Percentiles rank a stretch among this genome's conserved stretches.
Evolutionary conservation across 2,797 vertebrate species (phyloP).

Genomic region (Acomys russatus): DNA sequence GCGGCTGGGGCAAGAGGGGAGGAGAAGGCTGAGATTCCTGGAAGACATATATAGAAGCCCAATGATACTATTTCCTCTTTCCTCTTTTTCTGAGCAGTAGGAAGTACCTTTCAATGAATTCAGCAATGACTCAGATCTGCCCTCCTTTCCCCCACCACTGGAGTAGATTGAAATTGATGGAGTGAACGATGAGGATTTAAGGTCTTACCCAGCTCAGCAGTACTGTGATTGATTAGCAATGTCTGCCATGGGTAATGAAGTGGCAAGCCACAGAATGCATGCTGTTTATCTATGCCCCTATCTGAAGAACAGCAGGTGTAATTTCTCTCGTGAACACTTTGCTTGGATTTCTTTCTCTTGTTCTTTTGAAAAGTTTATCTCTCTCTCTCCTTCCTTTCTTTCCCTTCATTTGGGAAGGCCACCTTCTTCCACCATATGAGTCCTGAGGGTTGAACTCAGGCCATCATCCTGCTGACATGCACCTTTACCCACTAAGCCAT

Average conservation of each 20-base stretch:
- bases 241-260: conserved; percentile 25
- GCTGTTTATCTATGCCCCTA: not conserved
- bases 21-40: not conserved
- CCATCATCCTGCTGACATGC: not conserved
- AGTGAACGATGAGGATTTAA: not conserved
- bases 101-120: conserved; percentile 13
- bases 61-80: not conserved
- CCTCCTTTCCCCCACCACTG: not conserved
- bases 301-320: not conserved
- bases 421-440: not conserved
- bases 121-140: not conserved
- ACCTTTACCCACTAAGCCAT: not conserved
- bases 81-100: not conserved
- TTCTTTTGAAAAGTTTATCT: not conserved
- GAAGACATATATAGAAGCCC: not conserved
- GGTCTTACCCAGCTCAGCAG: not conserved
- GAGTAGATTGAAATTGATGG: not conserved
- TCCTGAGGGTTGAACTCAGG: not conserved
- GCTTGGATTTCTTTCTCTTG: not conserved
- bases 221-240: conserved; percentile 33
- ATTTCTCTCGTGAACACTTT: not conserved
- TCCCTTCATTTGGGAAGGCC: not conserved
- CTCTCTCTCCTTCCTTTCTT: fast-evolving
- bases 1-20: not conserved
- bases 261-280: not conserved